phyloP scores from a whole-genome alignment of 2,797 vertebrate species.

The Fistularia tabacaria region DNA sequence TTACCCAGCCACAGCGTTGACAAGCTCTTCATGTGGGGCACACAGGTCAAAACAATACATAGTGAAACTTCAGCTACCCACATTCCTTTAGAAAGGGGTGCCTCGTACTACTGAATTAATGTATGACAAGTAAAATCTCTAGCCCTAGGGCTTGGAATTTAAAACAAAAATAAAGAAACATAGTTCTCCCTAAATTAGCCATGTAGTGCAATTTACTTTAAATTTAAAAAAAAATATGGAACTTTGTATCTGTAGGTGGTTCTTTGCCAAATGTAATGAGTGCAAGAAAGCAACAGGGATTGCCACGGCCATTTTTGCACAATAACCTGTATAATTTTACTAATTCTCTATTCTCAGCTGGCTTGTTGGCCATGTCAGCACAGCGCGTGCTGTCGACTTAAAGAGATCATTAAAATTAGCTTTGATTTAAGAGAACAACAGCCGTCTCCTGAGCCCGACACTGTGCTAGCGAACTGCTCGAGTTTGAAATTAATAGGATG shows the following conservation, averaged over 20 bases:
- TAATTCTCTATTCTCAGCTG: background rate
- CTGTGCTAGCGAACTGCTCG: constrained; percentile 25
- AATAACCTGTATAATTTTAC: constrained; percentile 2
- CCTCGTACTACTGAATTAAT: constrained; percentile 4
- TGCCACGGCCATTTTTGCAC: constrained; percentile 4
- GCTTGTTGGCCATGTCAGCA: constrained; percentile 4
- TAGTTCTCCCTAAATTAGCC: constrained; percentile 1
- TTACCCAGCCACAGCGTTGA: constrained; percentile 58
- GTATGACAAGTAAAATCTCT: constrained; percentile 3
- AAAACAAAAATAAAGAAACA: background rate
- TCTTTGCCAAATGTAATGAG: background rate
- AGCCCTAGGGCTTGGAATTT: background rate
- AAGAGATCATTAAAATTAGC: constrained; percentile 21
- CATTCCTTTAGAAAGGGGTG: constrained; percentile 7
- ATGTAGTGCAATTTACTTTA: constrained; percentile 1
- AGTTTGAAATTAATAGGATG: constrained; percentile 63
- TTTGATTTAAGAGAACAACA: constrained; percentile 33
- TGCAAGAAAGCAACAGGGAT: background rate
- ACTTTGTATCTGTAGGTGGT: no score
- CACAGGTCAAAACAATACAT: constrained; percentile 58
- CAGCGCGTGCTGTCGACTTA: background rate
- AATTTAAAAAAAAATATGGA: background rate
- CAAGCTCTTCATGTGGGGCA: constrained; percentile 49
- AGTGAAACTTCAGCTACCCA: constrained; percentile 26
- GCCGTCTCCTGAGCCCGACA: constrained; percentile 32